These are phyloP conservation scores for Capricornis sumatraensis DNA, from an alignment of 2,113 vertebrate species.

Conservation along the genomic window DNA sequence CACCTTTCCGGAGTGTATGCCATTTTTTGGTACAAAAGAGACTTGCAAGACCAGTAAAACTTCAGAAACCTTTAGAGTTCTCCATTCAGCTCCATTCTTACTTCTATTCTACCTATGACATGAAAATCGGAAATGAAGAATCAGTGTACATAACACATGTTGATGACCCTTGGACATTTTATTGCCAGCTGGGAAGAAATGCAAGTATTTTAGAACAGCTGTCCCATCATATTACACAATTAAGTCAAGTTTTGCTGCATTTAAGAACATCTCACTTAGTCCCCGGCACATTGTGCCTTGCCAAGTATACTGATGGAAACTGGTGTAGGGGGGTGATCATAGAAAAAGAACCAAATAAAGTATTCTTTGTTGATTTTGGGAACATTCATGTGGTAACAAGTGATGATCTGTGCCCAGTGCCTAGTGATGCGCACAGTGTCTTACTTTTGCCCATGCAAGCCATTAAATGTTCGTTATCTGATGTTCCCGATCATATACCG, in stretches of 20 bases:
- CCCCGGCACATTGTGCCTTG: slow-evolving; percentile 87
- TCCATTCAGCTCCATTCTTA: slow-evolving; percentile 86
- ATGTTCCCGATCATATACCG: slow-evolving; percentile 79
- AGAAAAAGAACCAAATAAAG: slow-evolving; percentile 75
- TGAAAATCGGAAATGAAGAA: slow-evolving; percentile 92
- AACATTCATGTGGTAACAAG: slow-evolving; percentile 82
- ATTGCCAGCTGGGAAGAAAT: slow-evolving; percentile 90
- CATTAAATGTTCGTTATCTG: slow-evolving; percentile 88
- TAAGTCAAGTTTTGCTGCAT: slow-evolving; percentile 76
- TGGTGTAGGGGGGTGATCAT: slow-evolving; percentile 91
- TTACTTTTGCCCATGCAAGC: slow-evolving; percentile 92
- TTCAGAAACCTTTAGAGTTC: slow-evolving; percentile 74
- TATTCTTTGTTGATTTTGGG: slow-evolving; percentile 97
- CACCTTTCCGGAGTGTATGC: slow-evolving; percentile 91
- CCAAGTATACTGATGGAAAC: slow-evolving; percentile 87
- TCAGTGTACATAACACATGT: slow-evolving; percentile 84
- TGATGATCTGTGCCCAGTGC: slow-evolving; percentile 86
- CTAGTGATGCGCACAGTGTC: slow-evolving; percentile 85
- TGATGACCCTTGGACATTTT: slow-evolving; percentile 85
- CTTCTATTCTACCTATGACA: slow-evolving; percentile 88
- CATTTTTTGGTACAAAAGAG: slow-evolving; percentile 80
- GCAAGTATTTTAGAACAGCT: slow-evolving; percentile 81
- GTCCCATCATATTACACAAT: slow-evolving; percentile 70
- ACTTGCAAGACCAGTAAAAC: slow-evolving; percentile 74
- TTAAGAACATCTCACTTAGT: slow-evolving; percentile 62